These are phyloP conservation scores for Fissipunctia ypsillon DNA, from an alignment of 2,888 invertebrate genomes.

Conservation along the genomic window DNA sequence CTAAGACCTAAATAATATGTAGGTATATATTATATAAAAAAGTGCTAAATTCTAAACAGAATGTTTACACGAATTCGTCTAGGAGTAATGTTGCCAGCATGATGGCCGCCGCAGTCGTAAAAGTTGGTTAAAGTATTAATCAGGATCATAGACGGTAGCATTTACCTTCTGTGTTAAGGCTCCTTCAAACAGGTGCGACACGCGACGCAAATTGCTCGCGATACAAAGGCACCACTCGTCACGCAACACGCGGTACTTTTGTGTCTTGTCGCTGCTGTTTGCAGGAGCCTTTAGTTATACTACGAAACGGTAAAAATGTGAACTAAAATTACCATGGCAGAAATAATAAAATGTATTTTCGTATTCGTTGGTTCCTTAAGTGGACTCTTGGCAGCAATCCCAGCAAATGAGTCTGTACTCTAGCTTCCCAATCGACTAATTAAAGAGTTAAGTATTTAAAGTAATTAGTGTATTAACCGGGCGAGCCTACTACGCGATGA, in stretches of 20 bases:
- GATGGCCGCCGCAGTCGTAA: not conserved
- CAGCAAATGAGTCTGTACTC: conserved; percentile 15
- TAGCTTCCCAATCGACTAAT: conserved; percentile 24
- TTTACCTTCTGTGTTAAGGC: not conserved
- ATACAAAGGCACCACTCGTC: too few relatives aligned
- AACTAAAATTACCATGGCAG: not conserved
- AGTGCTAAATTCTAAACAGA: not conserved
- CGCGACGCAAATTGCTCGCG: too few relatives aligned
- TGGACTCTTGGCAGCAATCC: conserved; percentile 22
- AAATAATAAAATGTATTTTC: conserved; percentile 9
- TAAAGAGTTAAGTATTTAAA: conserved; percentile 39
- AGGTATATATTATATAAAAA: too few relatives aligned
- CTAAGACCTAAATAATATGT: not conserved
- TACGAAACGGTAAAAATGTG: not conserved
- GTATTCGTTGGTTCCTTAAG: conserved; percentile 6
- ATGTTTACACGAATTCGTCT: not conserved
- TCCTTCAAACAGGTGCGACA: too few relatives aligned
- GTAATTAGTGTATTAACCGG: conserved; percentile 31
- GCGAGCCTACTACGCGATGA: too few relatives aligned
- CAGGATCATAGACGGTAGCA: not conserved
- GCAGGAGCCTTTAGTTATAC: too few relatives aligned
- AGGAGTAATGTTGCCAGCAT: not conserved
- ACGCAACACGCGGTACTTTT: too few relatives aligned
- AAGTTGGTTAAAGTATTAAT: not conserved
- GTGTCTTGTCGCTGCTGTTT: too few relatives aligned